Evolutionary conservation across 2,888 invertebrate species (phyloP).

Genomic region (Andricus quercusramuli): DNA sequence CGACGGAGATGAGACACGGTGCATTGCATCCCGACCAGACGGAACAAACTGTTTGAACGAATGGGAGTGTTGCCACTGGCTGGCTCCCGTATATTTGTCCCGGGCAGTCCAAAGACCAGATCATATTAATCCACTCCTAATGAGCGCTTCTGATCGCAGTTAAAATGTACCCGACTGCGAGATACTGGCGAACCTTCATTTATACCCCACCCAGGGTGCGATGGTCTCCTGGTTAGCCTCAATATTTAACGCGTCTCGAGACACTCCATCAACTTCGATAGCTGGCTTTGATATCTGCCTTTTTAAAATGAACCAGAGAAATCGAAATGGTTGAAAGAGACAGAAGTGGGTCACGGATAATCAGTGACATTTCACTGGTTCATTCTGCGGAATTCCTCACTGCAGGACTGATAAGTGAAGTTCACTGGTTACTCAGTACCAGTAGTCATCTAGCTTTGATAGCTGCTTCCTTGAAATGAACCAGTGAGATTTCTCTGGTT

Average conservation of each 20-base stretch:
- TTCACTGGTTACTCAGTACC: no score
- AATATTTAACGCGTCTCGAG: slow-evolving; percentile 73
- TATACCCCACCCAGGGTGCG: slow-evolving; percentile 50
- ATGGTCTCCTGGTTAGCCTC: slow-evolving; percentile 57
- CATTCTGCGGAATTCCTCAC: no score
- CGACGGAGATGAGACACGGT: slow-evolving; percentile 42
- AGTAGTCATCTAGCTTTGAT: no score
- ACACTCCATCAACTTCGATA: slow-evolving; percentile 72
- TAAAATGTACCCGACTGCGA: slow-evolving; percentile 49
- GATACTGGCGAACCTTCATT: slow-evolving; percentile 56
- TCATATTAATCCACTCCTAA: slow-evolving; percentile 77
- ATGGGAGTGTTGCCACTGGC: slow-evolving; percentile 55
- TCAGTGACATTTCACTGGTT: no score
- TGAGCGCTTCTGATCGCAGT: slow-evolving; percentile 67
- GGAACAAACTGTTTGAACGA: slow-evolving; percentile 50
- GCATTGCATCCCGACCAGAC: slow-evolving; percentile 42
- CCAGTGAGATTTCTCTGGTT: no score
- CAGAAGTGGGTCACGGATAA: no score
- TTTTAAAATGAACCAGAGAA: no score
- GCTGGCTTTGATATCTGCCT: slow-evolving; percentile 42
- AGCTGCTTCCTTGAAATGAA: no score
- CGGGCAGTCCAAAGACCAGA: slow-evolving; percentile 65
- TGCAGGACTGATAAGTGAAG: no score
- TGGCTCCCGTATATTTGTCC: slow-evolving; percentile 69
- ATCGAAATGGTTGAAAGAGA: no score